Base-by-base conservation (phyloP, 2,797 vertebrate species). In the Gadopsis bispinosus region DNA sequence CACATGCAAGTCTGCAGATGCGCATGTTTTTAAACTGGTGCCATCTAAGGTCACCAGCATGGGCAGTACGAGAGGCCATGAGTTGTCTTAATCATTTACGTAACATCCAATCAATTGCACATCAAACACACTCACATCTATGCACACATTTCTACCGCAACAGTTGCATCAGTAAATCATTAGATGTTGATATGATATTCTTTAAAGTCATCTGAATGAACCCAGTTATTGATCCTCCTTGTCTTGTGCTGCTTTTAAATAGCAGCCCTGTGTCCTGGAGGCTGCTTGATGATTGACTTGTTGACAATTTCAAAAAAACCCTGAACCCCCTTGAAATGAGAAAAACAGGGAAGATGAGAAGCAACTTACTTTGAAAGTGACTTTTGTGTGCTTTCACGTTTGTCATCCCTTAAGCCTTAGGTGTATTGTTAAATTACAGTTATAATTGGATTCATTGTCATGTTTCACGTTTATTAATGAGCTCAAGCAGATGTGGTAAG, bases 1-100 rank as follows among this genome's bases (percentile, higher is more conserved):
- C 74, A 80, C 73, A 37, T 75, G 63, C 5, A 33, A 20, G 55
- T 45, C 66, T 53, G 58, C 39, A 72, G 71, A 80, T 84, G 80
- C 84, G 66, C 70, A 58, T 75, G 19, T 11, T 43, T 75, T 26
- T 22, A 69, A 58, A 69, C 8, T 31, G 26, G 20, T 26, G 19
- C 17, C 22, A 17, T 50, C 26, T 29, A 1, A 73, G 59, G 29
- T 73, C 56, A 79, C 9, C 29, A 31, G 62, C 22, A 29, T 19
- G 39, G 56, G 41, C 35, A 29, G n/a, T 12, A 43, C 7, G 4
- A 26, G 48, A 45, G 37, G 45, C 65, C 41, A 69, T 67, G 75
- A 73, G 83, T 51, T 43, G 37, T 47, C 62, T 26, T 41, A n/a
- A 47, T 72, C 11, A 10, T 10, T 56, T 35, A 47, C 29, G 0